Evolutionary conservation across 2,113 vertebrate species (phyloP), one percentile per base, ranked within the genome.

Genomic region (Emberiza fucata): DNA sequence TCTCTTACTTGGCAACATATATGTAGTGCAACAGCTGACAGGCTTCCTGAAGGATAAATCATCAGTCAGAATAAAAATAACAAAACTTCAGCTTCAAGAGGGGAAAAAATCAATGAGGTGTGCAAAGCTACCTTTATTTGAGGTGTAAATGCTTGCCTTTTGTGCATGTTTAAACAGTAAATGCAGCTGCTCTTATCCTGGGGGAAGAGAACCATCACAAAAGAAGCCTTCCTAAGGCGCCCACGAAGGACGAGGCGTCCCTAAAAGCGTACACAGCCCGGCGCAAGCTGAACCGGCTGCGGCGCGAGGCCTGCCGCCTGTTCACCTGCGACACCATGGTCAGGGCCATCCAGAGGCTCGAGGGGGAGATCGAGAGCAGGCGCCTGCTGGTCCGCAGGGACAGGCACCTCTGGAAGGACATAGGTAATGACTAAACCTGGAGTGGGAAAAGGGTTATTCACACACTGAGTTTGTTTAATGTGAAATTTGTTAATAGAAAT

Each of bases 391-490:
- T 99, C 39, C 98, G 99, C 27, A 99, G 98, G 93, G 99, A 99
- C 91, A 98, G 98, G 35, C 99, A 99, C 95, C 98, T 99, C 64
- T 99, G 99, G 99, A 99, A 98, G 71, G 99, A 99, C 93, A 97
- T 99, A 71, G 99, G 99, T 99, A 97, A 98, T 97, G 20, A 11
- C 29, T 45, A 8, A 19, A n/a, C 22, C 42, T 45, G 79, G 3
- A 64, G 31, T 33, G 33, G 48, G 39, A 64, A 40, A 48, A 31
- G 24, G 20, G 24, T 53, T 64, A 25, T n/a, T 88, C 11, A 37
- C 9, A 14, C 9, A 3, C 6, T 21, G 29, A 48, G 4, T 81
- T 35, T 39, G 39, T 68, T 47, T 73, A 21, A 82, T 28, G 23
- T 71, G 6, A 51, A 77, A 60, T 8, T 0, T 3, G 1, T 47